Evolutionary conservation across 2,797 vertebrate genomes (phyloP).

Genomic region (Graptemys geographica): DNA sequence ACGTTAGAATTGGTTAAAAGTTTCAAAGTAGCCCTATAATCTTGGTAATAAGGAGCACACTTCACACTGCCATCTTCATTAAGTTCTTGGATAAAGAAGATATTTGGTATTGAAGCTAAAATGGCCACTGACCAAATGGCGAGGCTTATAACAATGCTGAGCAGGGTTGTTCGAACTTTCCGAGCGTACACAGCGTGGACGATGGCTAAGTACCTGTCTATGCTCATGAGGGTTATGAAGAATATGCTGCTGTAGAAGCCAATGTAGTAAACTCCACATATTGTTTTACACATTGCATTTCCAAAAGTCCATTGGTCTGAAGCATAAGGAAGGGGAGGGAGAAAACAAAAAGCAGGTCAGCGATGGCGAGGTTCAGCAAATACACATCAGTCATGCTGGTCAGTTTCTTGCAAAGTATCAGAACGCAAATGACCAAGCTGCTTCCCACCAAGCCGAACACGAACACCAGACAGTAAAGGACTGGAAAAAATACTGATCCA

Average conservation of each 20-base stretch:
- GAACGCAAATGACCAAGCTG: conserved; percentile 85
- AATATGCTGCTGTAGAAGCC: conserved; percentile 90
- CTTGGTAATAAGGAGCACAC: conserved; percentile 65
- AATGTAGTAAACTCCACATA: conserved; percentile 76
- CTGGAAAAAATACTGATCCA: neutral
- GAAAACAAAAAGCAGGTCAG: conserved; percentile 86
- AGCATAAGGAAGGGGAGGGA: conserved; percentile 84
- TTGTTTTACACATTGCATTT: conserved; percentile 69
- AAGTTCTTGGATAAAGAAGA: conserved; percentile 68
- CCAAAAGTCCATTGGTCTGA: conserved; percentile 77
- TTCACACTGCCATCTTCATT: neutral
- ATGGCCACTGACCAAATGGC: conserved; percentile 83
- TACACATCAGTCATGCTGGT: conserved; percentile 88
- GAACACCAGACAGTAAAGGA: conserved; percentile 75
- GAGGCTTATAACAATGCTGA: conserved; percentile 67
- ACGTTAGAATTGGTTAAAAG: conserved; percentile 72
- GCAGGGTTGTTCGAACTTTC: conserved; percentile 72
- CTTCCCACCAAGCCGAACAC: conserved; percentile 85
- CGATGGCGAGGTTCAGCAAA: conserved; percentile 89
- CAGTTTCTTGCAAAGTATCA: conserved; percentile 82
- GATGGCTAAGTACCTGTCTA: conserved; percentile 89
- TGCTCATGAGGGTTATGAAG: conserved; percentile 88
- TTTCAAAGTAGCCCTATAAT: conserved; percentile 60
- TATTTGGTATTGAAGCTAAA: conserved; percentile 74
- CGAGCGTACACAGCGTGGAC: conserved; percentile 76